Base-by-base conservation (phyloP, 2,888 invertebrate species). In the Loripinus fragilis region DNA sequence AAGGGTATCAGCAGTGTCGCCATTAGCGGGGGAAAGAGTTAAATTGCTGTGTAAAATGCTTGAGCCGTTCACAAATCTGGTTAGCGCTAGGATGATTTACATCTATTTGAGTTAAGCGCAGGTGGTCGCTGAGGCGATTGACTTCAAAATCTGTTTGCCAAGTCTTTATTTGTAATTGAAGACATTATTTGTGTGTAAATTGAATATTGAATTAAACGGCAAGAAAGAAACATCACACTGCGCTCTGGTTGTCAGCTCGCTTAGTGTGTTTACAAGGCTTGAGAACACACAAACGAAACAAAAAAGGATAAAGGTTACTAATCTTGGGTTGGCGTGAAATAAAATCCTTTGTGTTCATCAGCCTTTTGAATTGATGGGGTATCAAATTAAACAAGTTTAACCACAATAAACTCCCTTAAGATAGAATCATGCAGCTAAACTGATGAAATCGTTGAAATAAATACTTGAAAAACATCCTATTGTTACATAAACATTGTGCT, bases 121-220 rank as follows among this genome's bases (percentile, higher is more conserved):
- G 60, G 60, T 60, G 60, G 60, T 33, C 33, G 60, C 60, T 60
- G 33, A 60, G 60, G 60, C 60, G 33, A 60, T 60, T 60, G 60
- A 60, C 60, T 60, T 60, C 60, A 60, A 60, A 60, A 60, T 60
- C 60, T 60, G 60, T 60, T 60, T 33, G 33, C 33, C 33, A 33
- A 60, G 60, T 60, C 60, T 60, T 60, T 60, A 60, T 60, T 60
- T 60, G 60, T 60, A 60, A 60, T 60, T 60, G 60, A 60, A 60
- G 60, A 60, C 60, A 60, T 60, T 33, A 60, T 76, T 71, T 76
- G 66, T 76, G 76, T 76, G 76, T 76, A 71, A 76, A 71, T 71
- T 76, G 67, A 71, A 76, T 76, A 76, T 76, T 67, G 67, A 50
- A 66, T 76, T 66, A 71, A 71, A 66, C 42, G 38, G 60, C 71